These are phyloP conservation scores for Epinephelus moara DNA, from an alignment of 2,113 vertebrate species.

Conservation along the genomic window DNA sequence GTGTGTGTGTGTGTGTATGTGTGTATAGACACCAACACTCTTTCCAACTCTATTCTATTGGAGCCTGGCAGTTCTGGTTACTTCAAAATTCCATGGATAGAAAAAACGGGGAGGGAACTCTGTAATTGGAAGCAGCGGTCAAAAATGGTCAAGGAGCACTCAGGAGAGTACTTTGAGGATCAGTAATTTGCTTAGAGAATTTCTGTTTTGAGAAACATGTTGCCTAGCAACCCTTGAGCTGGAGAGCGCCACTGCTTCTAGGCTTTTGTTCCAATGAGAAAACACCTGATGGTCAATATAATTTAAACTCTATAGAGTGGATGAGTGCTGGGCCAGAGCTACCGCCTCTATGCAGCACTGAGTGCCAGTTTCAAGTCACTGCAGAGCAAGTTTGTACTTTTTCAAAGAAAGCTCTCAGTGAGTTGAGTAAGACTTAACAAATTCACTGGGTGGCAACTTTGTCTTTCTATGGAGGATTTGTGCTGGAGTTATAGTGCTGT, in stretches of 20 bases:
- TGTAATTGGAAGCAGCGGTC: slow-evolving; percentile 78
- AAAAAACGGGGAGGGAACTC: slow-evolving; percentile 64
- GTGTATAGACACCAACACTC: slow-evolving; percentile 27
- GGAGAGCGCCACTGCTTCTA: slow-evolving; percentile 31
- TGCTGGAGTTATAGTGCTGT: slow-evolving; percentile 32
- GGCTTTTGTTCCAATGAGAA: slow-evolving; percentile 69
- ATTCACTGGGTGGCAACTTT: slow-evolving; percentile 56
- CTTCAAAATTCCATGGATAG: slow-evolving; percentile 66
- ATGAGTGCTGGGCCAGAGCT: slow-evolving; percentile 39
- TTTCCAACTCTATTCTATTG: slow-evolving; percentile 43
- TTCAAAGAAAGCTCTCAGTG: slow-evolving; percentile 25
- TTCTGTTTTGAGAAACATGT: slow-evolving; percentile 76
- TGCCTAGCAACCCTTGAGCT: slow-evolving; percentile 77
- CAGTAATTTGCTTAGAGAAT: slow-evolving; percentile 77
- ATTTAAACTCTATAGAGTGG: slow-evolving; percentile 64
- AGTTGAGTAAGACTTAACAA: slow-evolving; percentile 57
- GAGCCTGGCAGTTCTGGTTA: slow-evolving; percentile 51
- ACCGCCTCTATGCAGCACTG: slow-evolving; percentile 19
- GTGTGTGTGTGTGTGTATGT: background rate
- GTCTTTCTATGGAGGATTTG: slow-evolving; percentile 56
- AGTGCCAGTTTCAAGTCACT: slow-evolving; percentile 41
- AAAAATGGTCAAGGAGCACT: slow-evolving; percentile 79
- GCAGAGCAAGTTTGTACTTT: slow-evolving; percentile 49
- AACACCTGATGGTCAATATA: slow-evolving; percentile 74
- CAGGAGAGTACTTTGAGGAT: slow-evolving; percentile 72